Percentiles rank a stretch among this genome's conserved stretches.
Evolutionary conservation across 2,113 vertebrate genomes (phyloP).

Genomic region (Aptenodytes forsteri): DNA sequence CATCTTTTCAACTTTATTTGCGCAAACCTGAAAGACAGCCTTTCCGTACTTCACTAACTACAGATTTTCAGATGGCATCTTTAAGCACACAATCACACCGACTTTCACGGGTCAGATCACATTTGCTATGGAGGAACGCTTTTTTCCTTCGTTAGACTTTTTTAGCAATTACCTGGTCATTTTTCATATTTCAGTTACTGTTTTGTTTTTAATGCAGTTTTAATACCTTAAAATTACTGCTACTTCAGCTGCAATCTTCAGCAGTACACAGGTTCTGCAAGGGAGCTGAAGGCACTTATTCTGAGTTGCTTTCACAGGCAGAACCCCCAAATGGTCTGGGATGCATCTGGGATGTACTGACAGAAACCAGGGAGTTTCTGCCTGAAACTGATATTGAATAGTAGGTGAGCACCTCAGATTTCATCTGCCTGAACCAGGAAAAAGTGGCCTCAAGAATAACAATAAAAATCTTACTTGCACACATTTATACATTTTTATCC

Average conservation of each 20-base stretch:
- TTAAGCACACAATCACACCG: background rate
- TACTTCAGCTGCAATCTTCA: background rate
- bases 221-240: background rate
- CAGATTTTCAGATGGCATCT: background rate
- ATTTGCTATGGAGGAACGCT: background rate
- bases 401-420: background rate
- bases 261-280: fast-evolving
- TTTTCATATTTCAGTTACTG: background rate
- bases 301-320: background rate
- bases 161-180: background rate
- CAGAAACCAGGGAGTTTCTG: background rate
- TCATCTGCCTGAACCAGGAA: background rate
- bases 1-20: background rate
- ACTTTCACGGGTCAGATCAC: background rate
- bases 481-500: background rate
- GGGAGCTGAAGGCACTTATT: background rate
- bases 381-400: background rate
- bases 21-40: background rate
- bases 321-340: background rate
- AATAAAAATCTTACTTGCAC: background rate
- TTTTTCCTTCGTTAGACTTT: background rate
- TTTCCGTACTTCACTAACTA: background rate
- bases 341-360: background rate
- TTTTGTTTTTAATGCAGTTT: background rate
- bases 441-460: background rate